Evolutionary conservation across 1,140 invertebrate genomes (phyloP), one percentile per base, ranked within the genome.

Genomic region (Leptonema lineaticorne): DNA sequence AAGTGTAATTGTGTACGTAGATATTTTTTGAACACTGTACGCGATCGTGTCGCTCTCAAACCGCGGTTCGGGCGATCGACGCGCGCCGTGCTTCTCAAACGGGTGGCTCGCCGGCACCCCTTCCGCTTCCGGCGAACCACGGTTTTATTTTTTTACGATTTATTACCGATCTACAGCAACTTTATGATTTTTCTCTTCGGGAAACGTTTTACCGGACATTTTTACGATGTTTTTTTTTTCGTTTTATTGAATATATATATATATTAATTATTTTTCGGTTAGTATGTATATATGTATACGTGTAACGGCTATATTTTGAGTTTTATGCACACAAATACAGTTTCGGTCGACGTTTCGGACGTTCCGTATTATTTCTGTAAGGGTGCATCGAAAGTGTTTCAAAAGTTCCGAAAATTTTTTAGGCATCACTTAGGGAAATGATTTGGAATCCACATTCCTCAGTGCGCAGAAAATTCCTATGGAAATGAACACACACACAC

Each of bases 321-420:
- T 50, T 53, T 69, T 72, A 60, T 62, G 64, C 71, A 73, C 71
- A 73, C 71, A 73, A 37, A 22, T 46, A 59, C 67, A 58, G 65
- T 73, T 73, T 70, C 28, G 62, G 65, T 69, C 59, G 37, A 71
- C 62, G 56, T 73, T 73, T 68, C 62, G 71, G 68, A 62, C 65
- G 68, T 70, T 67, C 65, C 59, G 29, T 72, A 70, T 73, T 70
- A 45, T 70, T 73, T 73, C 53, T 70, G 63, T 69, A 70, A 73
- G 71, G 71, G 68, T 70, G 71, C 71, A 69, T 57, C 69, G 68
- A 70, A 56, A 60, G 71, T 73, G 71, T 73, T 73, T 73, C 71
- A 70, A 65, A 64, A 56, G 57, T 71, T 70, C 69, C 63, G 58
- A 48, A 20, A n/a, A n/a, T n/a, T 29, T 68, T 53, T 53, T 53